Evolutionary conservation across 2,797 vertebrate genomes (phyloP), one percentile per base, ranked within the genome.

Genomic region (Lophius americanus): DNA sequence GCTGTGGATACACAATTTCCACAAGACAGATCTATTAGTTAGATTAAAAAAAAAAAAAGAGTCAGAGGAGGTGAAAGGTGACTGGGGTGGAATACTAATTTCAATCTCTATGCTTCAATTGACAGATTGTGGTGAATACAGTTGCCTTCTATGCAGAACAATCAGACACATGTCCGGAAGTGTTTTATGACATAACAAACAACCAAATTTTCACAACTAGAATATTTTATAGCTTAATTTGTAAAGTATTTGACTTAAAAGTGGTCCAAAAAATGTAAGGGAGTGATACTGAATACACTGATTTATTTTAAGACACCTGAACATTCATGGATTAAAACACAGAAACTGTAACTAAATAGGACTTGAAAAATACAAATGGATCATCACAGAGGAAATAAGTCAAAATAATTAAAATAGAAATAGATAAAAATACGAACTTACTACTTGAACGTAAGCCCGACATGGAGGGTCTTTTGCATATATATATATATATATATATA

Each of bases 91-190:
- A 85, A 87, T 86, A 79, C 87, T 84, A 82, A 87, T 86, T 93
- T 89, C 88, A 73, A 79, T 92, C 86, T 88, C 82, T 80, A 88
- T 79, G 77, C 85, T 86, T 94, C 85, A 94, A 92, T 95, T 94
- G 94, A 94, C 88, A 92, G 62, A 78, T 82, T 77, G 85, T 85
- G 82, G 87, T 78, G 89, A 89, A 79, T 83, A 84, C 85, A 81
- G 81, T 76, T 85, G 79, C 83, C 78, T 73, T 75, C 51, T 70
- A 14, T 46, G 52, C 59, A 47, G 69, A 79, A 32, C 71, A 62
- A 76, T 55, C 64, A 64, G 68, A 73, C 37, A 73, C 47, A 36
- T 80, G 75, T 78, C 66, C 60, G 63, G 56, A 75, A 64, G 64
- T 65, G 50, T 57, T 43, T 64, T 58, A 48, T 51, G 73, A 80